Conservation (phyloP, 2,797 vertebrate species). For the Urocyon cinereoargenteus region DNA sequence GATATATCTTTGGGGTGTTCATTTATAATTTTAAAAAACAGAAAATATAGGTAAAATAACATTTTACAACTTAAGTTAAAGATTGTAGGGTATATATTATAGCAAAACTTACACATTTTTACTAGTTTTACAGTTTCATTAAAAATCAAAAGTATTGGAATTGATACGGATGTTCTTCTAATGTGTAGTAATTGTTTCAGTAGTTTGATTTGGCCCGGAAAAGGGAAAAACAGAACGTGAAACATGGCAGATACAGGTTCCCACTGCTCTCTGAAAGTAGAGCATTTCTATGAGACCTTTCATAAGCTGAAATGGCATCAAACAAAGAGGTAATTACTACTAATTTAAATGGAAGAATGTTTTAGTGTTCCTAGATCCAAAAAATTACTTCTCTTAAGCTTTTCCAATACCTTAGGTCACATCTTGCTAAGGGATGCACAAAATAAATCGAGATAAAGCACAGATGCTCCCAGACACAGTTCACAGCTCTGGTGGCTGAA, state of each 20-base stretch:
- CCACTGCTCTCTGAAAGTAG: background rate
- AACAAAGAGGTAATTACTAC: background rate
- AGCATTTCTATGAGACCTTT: background rate
- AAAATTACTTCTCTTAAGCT: background rate
- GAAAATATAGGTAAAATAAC: background rate
- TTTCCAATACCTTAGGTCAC: background rate
- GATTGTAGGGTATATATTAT: background rate
- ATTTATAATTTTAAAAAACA: background rate
- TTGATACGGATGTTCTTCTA: background rate
- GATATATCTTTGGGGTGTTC: background rate
- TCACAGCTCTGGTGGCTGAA: background rate
- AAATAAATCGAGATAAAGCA: background rate
- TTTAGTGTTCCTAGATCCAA: background rate
- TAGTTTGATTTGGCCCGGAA: background rate
- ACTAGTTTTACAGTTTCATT: background rate
- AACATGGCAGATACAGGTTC: background rate
- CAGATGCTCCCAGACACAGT: background rate
- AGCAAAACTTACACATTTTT: background rate
- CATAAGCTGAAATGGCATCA: background rate
- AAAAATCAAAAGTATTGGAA: background rate
- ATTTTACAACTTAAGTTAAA: background rate
- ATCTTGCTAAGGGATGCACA: background rate
- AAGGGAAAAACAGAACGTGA: background rate
- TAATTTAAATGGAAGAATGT: background rate
- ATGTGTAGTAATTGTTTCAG: background rate